These are phyloP conservation scores for Falcunculus frontatus DNA, from an alignment of 2,113 vertebrate genomes.

Conservation along the genomic window DNA sequence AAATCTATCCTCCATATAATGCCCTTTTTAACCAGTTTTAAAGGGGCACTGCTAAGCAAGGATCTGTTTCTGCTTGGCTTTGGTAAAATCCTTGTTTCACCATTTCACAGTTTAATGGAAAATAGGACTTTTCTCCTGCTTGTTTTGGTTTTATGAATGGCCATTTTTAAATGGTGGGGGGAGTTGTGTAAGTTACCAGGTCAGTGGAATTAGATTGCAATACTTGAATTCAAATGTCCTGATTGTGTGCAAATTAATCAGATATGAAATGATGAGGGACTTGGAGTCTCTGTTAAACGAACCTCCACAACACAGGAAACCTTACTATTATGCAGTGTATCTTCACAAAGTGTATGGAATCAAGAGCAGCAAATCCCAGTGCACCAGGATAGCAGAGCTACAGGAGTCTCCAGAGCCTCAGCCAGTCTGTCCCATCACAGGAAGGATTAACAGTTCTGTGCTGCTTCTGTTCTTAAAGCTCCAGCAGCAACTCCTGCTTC, in stretches of 20 bases:
- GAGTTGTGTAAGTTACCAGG: background rate
- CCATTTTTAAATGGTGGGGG: background rate
- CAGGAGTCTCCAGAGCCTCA: background rate
- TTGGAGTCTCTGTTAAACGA: background rate
- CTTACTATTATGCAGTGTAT: rapidly evolving
- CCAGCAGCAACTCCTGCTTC: background rate
- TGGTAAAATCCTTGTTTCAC: background rate
- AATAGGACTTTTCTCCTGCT: background rate
- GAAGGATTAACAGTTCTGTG: background rate
- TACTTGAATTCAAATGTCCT: background rate
- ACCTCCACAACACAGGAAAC: background rate
- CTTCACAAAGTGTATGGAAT: background rate
- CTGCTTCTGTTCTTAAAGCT: background rate
- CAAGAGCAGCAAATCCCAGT: background rate
- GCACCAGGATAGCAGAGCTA: background rate
- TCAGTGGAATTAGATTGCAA: background rate
- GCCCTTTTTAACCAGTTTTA: background rate
- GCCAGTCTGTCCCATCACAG: background rate
- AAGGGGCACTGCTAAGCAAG: background rate
- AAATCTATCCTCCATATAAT: background rate
- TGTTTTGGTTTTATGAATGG: background rate
- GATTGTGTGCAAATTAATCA: background rate
- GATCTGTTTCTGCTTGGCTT: background rate
- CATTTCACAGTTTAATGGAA: background rate
- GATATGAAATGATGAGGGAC: background rate